These are phyloP conservation scores for Troglohyphantes excavatus DNA, from an alignment of 2,888 invertebrate species.

Conservation along the genomic window DNA sequence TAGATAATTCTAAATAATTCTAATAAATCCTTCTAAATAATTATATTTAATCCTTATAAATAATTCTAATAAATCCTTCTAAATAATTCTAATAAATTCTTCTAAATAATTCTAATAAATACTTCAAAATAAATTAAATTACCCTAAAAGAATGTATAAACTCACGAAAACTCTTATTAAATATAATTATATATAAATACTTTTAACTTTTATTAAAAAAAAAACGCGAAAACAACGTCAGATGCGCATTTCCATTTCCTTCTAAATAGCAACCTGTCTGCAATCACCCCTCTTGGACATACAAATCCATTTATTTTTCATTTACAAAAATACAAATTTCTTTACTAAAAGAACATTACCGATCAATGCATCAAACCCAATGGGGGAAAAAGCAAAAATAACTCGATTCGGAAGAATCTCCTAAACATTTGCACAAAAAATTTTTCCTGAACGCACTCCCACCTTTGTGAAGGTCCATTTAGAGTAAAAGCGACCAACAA, in stretches of 20 bases:
- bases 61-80: too few species aligned
- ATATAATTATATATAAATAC: too few species aligned
- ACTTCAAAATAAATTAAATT: too few species aligned
- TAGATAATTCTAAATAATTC: too few species aligned
- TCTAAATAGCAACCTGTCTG: neutral
- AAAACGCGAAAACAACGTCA: too few species aligned
- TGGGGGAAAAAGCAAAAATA: neutral
- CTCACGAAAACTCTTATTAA: too few species aligned
- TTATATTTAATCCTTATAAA: too few species aligned
- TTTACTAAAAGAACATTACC: neutral
- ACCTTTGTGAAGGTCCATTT: neutral
- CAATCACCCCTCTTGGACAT: neutral
- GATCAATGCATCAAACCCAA: neutral
- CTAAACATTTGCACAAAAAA: constrained; percentile 1
- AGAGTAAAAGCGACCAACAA: neutral
- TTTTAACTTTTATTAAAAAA: too few species aligned
- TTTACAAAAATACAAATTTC: neutral
- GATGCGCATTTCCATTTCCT: neutral
- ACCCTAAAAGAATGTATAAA: too few species aligned
- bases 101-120: too few species aligned
- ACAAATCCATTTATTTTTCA: neutral
- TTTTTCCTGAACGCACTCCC: neutral
- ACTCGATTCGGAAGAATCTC: neutral
- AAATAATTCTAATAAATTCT: too few species aligned
- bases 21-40: too few species aligned